Conservation (phyloP, 2,888 invertebrate species). For the Macrophya annulata region DNA sequence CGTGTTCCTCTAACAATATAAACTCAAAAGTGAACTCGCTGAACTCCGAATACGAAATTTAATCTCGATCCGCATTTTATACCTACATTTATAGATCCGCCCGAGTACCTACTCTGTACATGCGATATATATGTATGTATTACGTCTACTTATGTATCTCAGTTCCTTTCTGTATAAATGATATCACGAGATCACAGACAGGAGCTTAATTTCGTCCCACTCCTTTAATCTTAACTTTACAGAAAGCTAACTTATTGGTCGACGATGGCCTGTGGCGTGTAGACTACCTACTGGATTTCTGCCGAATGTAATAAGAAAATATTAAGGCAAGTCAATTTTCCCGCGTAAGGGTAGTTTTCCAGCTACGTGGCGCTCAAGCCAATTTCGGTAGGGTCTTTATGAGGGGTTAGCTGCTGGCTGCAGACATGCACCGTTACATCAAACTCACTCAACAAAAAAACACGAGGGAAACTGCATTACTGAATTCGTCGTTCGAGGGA, state of each 20-base stretch:
- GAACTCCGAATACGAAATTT: conserved; percentile 47
- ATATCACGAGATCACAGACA: conserved; percentile 46
- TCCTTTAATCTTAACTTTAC: conserved; percentile 48
- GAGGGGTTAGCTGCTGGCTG: conserved; percentile 40
- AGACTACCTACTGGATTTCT: background rate
- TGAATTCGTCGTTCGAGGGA: background rate
- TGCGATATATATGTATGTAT: background rate
- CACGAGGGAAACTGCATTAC: conserved; percentile 29
- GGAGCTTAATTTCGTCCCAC: conserved; percentile 35
- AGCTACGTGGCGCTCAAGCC: conserved; percentile 42
- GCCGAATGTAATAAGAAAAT: conserved; percentile 45
- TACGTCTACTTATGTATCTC: background rate
- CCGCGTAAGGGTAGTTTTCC: conserved; percentile 49
- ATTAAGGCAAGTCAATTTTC: conserved; percentile 38
- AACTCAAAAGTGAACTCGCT: background rate
- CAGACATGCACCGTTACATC: conserved; percentile 45
- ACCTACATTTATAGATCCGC: background rate
- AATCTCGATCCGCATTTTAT: conserved; percentile 26
- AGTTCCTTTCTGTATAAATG: conserved; percentile 24
- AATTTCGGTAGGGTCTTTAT: conserved; percentile 49
- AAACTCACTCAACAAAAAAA: conserved; percentile 1
- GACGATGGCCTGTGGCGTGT: background rate
- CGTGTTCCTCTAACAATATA: background rate
- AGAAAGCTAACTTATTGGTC: conserved; percentile 26
- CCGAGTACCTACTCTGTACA: background rate